Base-by-base conservation (phyloP, 2,113 vertebrate species). In the Psittacula cyanocephala region DNA sequence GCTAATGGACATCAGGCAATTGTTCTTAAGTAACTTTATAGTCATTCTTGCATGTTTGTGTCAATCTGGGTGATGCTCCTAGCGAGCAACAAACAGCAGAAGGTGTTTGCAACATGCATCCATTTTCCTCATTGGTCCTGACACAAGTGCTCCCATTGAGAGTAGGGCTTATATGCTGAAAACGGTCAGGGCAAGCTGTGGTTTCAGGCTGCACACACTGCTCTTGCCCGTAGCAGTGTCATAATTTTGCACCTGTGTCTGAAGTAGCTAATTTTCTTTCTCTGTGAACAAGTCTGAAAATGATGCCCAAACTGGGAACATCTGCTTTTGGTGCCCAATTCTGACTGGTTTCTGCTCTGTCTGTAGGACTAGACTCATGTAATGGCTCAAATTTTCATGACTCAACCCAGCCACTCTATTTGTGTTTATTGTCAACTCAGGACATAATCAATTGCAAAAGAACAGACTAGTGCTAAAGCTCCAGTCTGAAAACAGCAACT, bases 161-260 rank as follows among this genome's bases (percentile, higher is more conserved):
- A 92, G 89, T 22, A 87, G 90, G 76, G 75, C 88, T 97, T 95
- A 67, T 88, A 82, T 69, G 87, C 94, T 17, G 94, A 88, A 95
- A 91, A 90, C 0, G 44, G 97, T 78, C 96, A 92, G 92, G 87
- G 92, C 81, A 97, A 96, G 87, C 94, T 6, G 1, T 87, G 93
- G 86, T 89, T 98, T 94, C 74, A 63, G 94, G 95, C 97, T 90
- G 49, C 43, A 71, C 68, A 44, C 39, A 11, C 53, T 29, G 46
- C 71, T 75, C 64, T 90, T 63, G 95, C 94, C 96, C 65, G 18
- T 93, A 97, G 86, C 97, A 96, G 91, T 84, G 92, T 92, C 3
- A 0, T 96, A 94, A 93, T 71, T 97, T 71, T 97, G 96, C 97
- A 98, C 97, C 98, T 98, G 98, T 95, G 97, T 93, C 97, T 95